Base-by-base conservation (phyloP, 2,113 vertebrate genomes). In the Notothenia coriiceps region DNA sequence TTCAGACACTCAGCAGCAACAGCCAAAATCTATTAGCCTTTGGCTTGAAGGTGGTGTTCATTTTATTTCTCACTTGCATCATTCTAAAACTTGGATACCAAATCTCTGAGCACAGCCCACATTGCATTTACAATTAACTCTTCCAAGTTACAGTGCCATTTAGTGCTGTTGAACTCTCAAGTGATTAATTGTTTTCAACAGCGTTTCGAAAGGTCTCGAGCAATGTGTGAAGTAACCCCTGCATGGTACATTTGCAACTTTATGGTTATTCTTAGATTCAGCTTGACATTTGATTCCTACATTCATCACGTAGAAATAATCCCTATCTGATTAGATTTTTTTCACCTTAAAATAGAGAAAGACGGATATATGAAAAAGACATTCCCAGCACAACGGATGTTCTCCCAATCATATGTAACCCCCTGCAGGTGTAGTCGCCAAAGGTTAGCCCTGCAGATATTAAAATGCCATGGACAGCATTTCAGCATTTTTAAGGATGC, bases 241-340 rank as follows among this genome's bases (percentile, higher is more conserved):
- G 1, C 33, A 70, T 74, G 47, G 77, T 84, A 86, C 49, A 89
- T 89, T 71, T 81, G 83, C 73, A 80, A 76, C 70, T 70, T 43
- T 14, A 22, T n/a, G 83, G 52, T 84, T 89, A 77, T 86, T 80
- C 76, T 82, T 77, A 59, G 86, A 76, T 33, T 44, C 63, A 20
- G 10, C 75, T 76, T 86, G 89, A 88, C 89, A 90, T 92, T 90
- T 89, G 74, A 74, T 87, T 87, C 57, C 29, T 20, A 68, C 74
- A 64, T 83, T 86, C 76, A 83, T 88, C 80, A 72, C 29, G 9
- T 17, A 12, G 22, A 59, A 61, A 88, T 83, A 59, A 63, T 73
- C 51, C 47, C 46, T 18, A 63, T 86, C 59, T 73, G 76, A 90
- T 80, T 79, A 82, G 46, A 80, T 79, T 72, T 22, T 57, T 62